Conservation (phyloP, 2,888 invertebrate species). For the Allolobophora icterica region DNA sequence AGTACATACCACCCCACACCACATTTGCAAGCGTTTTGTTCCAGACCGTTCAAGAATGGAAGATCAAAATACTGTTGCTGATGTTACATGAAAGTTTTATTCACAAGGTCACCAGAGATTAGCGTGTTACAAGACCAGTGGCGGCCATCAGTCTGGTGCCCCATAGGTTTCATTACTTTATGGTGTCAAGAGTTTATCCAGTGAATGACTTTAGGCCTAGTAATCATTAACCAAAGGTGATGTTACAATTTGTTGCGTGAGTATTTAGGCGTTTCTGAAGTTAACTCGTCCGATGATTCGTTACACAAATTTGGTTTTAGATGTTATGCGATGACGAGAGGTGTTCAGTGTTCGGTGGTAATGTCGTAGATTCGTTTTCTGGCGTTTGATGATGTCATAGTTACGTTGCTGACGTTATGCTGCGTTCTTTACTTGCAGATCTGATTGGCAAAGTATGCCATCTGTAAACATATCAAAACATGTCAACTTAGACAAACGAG, state of each 20-base stretch:
- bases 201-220: neutral
- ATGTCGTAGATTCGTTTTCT: neutral
- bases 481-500: neutral
- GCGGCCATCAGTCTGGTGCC: neutral
- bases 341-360: neutral
- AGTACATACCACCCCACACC: too few species aligned
- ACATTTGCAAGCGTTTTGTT: neutral
- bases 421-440: neutral
- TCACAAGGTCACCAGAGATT: neutral
- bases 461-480: neutral
- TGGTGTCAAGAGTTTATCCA: neutral
- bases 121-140: neutral
- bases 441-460: slow-evolving; percentile 17
- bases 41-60: neutral
- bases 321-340: neutral
- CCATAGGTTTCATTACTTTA: neutral
- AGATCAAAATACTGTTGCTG: neutral
- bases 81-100: neutral
- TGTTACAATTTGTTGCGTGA: too few species aligned
- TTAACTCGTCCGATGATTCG: slow-evolving; percentile 1
- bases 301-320: neutral
- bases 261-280: neutral
- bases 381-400: neutral
- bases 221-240: too few species aligned
- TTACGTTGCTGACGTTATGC: slow-evolving; percentile 17